Percentiles rank a stretch among this genome's conserved stretches.
Evolutionary conservation across 2,888 invertebrate species (phyloP).

Genomic region (Drosophila setosimentum): DNA sequence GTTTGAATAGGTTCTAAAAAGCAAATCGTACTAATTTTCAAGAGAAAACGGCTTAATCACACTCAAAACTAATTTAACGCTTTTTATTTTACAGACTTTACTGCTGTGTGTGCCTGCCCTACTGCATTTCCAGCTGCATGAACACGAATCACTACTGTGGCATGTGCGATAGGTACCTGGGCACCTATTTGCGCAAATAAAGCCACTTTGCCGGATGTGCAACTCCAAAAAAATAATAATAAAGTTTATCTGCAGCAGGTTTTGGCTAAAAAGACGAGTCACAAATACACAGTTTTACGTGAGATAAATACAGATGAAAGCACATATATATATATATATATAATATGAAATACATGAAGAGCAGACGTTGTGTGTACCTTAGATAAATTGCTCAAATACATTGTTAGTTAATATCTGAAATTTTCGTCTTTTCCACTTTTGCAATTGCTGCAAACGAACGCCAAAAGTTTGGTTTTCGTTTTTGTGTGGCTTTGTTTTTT

Average conservation of each 20-base stretch:
- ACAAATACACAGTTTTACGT: slow-evolving; percentile 2
- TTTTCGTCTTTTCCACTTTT: slow-evolving; percentile 34
- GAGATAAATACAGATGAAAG: slow-evolving; percentile 11
- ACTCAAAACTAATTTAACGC: neutral
- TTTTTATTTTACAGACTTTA: slow-evolving; percentile 65
- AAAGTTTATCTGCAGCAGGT: slow-evolving; percentile 8
- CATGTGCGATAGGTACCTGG: slow-evolving; percentile 81
- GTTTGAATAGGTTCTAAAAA: neutral
- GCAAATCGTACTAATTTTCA: neutral
- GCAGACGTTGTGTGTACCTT: slow-evolving; percentile 32
- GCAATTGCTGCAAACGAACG: slow-evolving; percentile 37
- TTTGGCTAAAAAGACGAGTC: slow-evolving; percentile 11
- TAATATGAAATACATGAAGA: slow-evolving; percentile 9
- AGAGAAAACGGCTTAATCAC: neutral
- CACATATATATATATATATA: neutral
- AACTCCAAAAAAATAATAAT: neutral
- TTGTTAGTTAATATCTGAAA: slow-evolving; percentile 22
- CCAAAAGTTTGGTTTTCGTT: slow-evolving; percentile 23
- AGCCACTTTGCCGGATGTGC: slow-evolving; percentile 7
- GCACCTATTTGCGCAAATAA: slow-evolving; percentile 70
- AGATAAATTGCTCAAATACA: slow-evolving; percentile 60
- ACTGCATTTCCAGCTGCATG: slow-evolving; percentile 82
- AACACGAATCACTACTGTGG: slow-evolving; percentile 80
- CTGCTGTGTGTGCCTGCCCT: slow-evolving; percentile 81
- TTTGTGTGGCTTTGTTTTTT: neutral